Evolutionary conservation across 2,113 vertebrate genomes (phyloP), one percentile per base, ranked within the genome.

Genomic region (western clawed frog (Xenopus tropicalis)): DNA sequence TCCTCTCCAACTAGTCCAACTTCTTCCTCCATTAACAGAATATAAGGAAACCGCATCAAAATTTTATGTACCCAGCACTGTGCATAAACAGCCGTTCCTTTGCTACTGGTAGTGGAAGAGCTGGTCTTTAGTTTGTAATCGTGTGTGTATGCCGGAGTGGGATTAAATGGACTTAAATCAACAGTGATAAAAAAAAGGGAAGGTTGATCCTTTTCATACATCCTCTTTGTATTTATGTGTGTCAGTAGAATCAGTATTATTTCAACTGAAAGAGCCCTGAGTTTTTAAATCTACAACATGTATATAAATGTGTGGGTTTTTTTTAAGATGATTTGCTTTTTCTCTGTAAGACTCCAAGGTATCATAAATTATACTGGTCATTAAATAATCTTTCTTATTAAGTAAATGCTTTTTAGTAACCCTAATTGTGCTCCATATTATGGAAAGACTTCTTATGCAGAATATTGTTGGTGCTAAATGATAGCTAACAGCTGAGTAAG

Each of bases 121-220:
- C 73, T 76, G n/a, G 66, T 69, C 73, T 69, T 61, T 76, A 63
- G 46, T 69, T 76, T 76, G 66, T 69, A 76, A 69, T 76, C 73
- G 63, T 69, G 73, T 69, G 73, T 69, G 66, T 54, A 61, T 44
- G 66, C 72, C 46, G 44, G 72, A 69, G 66, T 56, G 58, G 73
- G 73, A 76, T 76, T 76, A 76, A 75, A 75, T 54, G 58, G 54
- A 75, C 73, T 75, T 69, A 75, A 75, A 69, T 69, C 73, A 61
- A 54, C 73, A 75, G 73, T 69, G 73, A 69, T 75, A 75, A 69
- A 62, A 61, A 73, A 74, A 74, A 66, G 7, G 22, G 37, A 61
- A 62, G 66, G 44, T 51, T 76, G 73, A 76, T 76, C 73, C 66
- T 21, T 75, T 61, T 65, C 20, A 67, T 69, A 62, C 73, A 75